Percentiles rank a stretch among this genome's conserved stretches.
Conservation (phyloP, 1,140 invertebrate species). For the Drosophila insularis region DNA sequence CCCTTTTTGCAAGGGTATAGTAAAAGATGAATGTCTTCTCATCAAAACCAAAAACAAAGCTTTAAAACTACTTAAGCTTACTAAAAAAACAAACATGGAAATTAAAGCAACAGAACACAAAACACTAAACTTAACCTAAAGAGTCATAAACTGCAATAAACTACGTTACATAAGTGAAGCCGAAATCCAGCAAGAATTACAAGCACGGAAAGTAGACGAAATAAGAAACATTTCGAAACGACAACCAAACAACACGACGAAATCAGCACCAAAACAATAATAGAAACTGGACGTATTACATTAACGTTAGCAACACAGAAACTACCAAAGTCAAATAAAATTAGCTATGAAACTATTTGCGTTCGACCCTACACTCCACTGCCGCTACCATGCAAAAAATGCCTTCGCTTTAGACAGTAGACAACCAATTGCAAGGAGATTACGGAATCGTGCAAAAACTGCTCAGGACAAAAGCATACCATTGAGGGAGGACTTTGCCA, state of each 20-base stretch:
- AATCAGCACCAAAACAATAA: background rate
- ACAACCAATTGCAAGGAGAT: constrained; percentile 14
- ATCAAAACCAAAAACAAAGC: no score
- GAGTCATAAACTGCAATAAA: no score
- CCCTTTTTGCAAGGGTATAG: no score
- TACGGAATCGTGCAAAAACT: background rate
- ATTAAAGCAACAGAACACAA: no score
- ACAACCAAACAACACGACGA: background rate
- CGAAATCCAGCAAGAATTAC: background rate
- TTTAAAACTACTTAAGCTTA: no score
- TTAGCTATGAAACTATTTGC: background rate
- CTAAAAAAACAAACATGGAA: no score
- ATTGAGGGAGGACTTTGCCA: constrained; percentile 7
- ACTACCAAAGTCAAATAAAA: no score
- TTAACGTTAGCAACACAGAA: background rate
- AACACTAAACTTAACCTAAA: no score
- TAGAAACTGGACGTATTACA: background rate
- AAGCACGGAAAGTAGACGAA: background rate
- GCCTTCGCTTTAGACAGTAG: constrained; percentile 16
- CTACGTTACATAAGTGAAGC: background rate
- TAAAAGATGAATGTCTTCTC: background rate
- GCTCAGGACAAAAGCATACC: constrained; percentile 1
- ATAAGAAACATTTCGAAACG: background rate
- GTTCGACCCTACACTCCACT: background rate
- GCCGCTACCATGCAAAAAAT: constrained; percentile 14